These are phyloP conservation scores for Solen grandis DNA, from an alignment of 1,140 invertebrate genomes.

Conservation along the genomic window DNA sequence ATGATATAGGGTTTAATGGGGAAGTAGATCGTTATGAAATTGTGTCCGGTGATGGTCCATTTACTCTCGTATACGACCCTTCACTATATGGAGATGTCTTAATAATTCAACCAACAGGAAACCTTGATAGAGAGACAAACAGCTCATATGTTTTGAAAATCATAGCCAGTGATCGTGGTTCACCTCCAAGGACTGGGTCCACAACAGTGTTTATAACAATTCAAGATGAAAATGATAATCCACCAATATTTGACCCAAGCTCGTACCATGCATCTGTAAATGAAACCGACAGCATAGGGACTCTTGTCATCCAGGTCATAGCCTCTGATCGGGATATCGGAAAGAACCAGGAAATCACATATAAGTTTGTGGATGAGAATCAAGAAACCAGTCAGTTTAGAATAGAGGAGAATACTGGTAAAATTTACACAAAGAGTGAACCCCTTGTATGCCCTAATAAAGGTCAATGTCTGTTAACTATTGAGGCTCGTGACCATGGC, in stretches of 20 bases:
- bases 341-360: constrained; percentile 81
- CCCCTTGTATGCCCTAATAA: constrained; percentile 67
- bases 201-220: constrained; percentile 87
- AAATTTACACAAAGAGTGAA: constrained; percentile 67
- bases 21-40: constrained; percentile 65
- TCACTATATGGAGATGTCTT: constrained; percentile 58
- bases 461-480: constrained; percentile 91
- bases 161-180: constrained; percentile 89
- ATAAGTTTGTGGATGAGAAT: constrained; percentile 86
- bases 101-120: constrained; percentile 84
- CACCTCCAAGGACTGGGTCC: constrained; percentile 88
- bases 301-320: constrained; percentile 65
- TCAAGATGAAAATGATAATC: constrained; percentile 95
- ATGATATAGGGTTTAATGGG: constrained; percentile 83
- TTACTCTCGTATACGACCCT: constrained; percentile 59
- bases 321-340: constrained; percentile 74
- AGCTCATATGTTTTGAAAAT: constrained; percentile 89
- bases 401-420: constrained; percentile 73
- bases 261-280: constrained; percentile 66
- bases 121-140: constrained; percentile 92
- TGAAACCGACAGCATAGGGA: constrained; percentile 67
- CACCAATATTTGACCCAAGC: constrained; percentile 94
- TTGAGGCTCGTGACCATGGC: constrained; percentile 96
- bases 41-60: constrained; percentile 69
- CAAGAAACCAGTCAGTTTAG: constrained; percentile 67